Base-by-base conservation (phyloP, 2,797 vertebrate genomes). In the Sebastes kiyomatsui region DNA sequence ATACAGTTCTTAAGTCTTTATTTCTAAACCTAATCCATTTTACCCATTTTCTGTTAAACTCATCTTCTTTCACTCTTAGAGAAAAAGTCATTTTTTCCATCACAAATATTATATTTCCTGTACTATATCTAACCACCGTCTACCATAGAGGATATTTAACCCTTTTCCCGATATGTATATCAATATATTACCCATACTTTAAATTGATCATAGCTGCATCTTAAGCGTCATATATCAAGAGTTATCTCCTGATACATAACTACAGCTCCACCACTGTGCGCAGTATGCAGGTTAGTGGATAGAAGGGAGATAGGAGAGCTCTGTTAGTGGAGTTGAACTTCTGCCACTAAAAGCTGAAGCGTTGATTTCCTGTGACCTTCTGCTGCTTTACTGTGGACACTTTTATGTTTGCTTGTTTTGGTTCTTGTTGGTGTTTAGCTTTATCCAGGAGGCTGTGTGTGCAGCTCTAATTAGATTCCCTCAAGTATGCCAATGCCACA, bases 341-440 rank as follows among this genome's bases (percentile, higher is more conserved):
- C 25, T 87, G 82, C 85, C 84, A 62, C 80, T 38, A 28, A 80
- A 55, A 46, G 42, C 79, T 72, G 22, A 61, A 67, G 81, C 74
- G 86, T 83, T 80, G 74, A 85, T 90, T 91, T 82, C 85, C 77
- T 77, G 75, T 90, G 88, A 93, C 92, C 90, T 89, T 84, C 86
- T 35, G 23, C 79, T 87, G 75, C 78, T 82, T 81, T 23, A 35
- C 78, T 32, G 67, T 59, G 56, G 52, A 79, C 72, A 54, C 81
- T 82, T 84, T 84, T 60, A 76, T 86, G 49, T 38, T 10, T 67
- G 82, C 71, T 83, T 85, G 75, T 90, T 92, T 92, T 84, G 78
- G 54, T 80, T 80, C 72, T 60, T 67, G 70, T 85, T 79, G 84
- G 79, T 89, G 80, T 90, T 81, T 79, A 70, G 61, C 71, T 79